Conservation (phyloP, 2,113 vertebrate species). For the Oryzias curvinotus region DNA sequence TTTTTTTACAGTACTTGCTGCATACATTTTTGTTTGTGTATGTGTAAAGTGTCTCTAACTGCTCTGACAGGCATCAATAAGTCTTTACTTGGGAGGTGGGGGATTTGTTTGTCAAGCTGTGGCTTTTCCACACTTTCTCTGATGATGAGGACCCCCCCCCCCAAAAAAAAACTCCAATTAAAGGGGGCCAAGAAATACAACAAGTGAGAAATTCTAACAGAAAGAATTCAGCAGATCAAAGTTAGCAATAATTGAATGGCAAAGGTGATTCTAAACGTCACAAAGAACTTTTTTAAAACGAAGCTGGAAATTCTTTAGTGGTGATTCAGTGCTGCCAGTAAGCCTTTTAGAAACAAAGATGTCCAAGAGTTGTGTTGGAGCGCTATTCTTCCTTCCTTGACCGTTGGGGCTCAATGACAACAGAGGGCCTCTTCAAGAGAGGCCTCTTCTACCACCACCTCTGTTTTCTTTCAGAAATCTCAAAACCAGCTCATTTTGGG, state of each 20-base stretch:
- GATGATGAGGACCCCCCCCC: constrained; percentile 40
- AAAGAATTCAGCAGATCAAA: constrained; percentile 57
- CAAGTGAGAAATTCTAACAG: constrained; percentile 43
- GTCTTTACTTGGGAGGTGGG: too few species aligned
- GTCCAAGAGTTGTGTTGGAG: constrained; percentile 59
- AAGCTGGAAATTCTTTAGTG: constrained; percentile 62
- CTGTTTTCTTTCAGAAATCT: constrained; percentile 38
- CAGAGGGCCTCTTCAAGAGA: constrained; percentile 18
- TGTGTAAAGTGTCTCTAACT: too few species aligned
- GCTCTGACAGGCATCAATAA: too few species aligned
- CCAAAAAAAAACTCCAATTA: constrained; percentile 38
- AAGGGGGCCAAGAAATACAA: constrained; percentile 42
- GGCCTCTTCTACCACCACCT: not conserved
- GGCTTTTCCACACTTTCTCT: constrained; percentile 38
- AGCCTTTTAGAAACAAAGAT: constrained; percentile 53
- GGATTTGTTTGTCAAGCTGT: constrained; percentile 35
- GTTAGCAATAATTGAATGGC: constrained; percentile 63
- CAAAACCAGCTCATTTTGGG: constrained; percentile 95
- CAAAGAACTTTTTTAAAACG: constrained; percentile 31
- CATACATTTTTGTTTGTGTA: too few species aligned
- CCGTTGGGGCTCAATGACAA: constrained; percentile 52
- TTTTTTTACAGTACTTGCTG: too few species aligned
- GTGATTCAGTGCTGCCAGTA: constrained; percentile 63
- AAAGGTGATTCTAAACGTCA: constrained; percentile 67
- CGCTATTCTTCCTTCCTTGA: constrained; percentile 51